A percentile compares a stretch with the other conserved stretches of the same genome.
These are phyloP conservation scores for Ondatra zibethicus DNA, from an alignment of 2,113 vertebrate species.

Conservation along the genomic window DNA sequence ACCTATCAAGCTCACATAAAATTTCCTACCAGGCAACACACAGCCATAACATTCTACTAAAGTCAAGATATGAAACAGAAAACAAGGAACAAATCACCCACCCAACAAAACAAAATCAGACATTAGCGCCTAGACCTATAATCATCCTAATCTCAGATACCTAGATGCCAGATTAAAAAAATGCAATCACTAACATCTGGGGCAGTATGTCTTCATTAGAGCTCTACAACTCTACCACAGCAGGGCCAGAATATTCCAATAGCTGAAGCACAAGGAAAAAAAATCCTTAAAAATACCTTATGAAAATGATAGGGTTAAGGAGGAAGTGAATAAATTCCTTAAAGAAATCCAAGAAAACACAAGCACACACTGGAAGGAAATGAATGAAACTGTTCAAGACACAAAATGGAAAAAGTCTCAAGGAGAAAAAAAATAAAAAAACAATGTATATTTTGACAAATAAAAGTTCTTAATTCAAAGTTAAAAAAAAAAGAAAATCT, in stretches of 20 bases:
- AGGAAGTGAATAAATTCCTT: background rate
- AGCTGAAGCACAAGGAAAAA: background rate
- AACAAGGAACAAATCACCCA: background rate
- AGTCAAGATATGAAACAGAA: background rate
- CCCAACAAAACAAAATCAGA: background rate
- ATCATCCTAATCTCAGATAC: background rate
- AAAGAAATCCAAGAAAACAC: background rate
- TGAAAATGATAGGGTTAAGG: background rate
- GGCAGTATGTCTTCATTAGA: too few species aligned
- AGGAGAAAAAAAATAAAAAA: too few species aligned
- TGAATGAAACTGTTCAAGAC: background rate
- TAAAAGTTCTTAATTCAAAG: too few species aligned
- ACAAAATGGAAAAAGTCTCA: too few species aligned
- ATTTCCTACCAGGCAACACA: background rate
- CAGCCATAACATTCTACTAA: background rate
- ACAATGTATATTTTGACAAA: too few species aligned
- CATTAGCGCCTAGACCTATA: background rate
- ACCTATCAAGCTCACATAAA: background rate
- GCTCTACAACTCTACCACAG: background rate
- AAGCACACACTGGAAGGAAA: background rate
- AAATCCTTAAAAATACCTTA: background rate
- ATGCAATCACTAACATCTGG: background rate
- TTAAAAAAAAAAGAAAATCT: too few species aligned
- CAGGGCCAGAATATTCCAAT: background rate
- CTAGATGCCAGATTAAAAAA: background rate